Conservation (phyloP, 2,113 vertebrate species). For the Aepyceros melampus region DNA sequence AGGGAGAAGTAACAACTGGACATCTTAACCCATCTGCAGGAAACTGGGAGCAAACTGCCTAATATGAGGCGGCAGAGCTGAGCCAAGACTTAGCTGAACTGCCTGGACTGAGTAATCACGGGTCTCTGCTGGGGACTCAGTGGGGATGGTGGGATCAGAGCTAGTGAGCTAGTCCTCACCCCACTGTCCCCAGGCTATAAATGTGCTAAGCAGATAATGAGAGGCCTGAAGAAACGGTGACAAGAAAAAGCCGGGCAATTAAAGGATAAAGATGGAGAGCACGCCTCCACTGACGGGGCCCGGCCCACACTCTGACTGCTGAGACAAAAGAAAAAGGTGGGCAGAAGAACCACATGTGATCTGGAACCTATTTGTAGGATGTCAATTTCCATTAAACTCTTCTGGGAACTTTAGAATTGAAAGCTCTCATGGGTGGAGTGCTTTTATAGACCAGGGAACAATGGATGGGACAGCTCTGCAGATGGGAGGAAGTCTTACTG, state of each 20-base stretch:
- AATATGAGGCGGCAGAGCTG: neutral
- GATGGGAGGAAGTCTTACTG: accelerated
- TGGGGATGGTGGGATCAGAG: neutral
- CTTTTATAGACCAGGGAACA: neutral
- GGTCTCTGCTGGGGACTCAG: neutral
- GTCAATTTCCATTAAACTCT: constrained; percentile 39
- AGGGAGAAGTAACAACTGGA: neutral
- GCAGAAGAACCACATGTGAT: neutral
- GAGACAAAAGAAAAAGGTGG: constrained; percentile 59
- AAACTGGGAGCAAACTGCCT: neutral
- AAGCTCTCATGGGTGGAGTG: neutral
- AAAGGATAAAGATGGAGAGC: neutral
- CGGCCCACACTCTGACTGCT: neutral
- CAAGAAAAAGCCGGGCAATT: constrained; percentile 39
- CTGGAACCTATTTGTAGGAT: constrained; percentile 1
- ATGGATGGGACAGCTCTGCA: neutral
- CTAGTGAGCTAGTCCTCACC: neutral
- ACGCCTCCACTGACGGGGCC: neutral
- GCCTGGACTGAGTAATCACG: neutral
- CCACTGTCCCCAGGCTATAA: neutral
- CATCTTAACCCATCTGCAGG: neutral
- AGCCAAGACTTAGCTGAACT: neutral
- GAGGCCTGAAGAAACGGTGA: constrained; percentile 13
- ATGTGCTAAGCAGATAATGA: constrained; percentile 35
- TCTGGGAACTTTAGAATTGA: constrained; percentile 22